These are phyloP conservation scores for Netelia fuscicornis DNA, from an alignment of 2,888 invertebrate species.

Conservation along the genomic window DNA sequence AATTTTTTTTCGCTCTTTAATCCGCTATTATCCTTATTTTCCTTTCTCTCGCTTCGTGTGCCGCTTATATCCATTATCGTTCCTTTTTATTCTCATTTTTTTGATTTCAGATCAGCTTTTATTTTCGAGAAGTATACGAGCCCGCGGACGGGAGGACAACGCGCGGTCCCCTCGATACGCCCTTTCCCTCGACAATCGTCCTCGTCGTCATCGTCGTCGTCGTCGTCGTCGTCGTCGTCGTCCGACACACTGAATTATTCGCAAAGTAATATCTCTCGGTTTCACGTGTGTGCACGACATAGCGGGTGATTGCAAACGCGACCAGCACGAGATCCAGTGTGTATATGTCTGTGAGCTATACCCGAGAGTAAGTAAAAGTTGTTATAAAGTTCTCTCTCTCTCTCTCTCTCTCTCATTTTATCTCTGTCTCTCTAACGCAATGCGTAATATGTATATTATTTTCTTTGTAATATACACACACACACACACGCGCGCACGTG, in stretches of 20 bases:
- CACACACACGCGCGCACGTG: no score
- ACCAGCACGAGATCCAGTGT: constrained; percentile 35
- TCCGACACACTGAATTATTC: constrained; percentile 43
- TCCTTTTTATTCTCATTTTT: constrained; percentile 70
- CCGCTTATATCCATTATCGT: constrained; percentile 74
- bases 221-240: constrained; percentile 21
- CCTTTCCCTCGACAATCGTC: constrained; percentile 27
- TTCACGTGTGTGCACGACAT: constrained; percentile 4
- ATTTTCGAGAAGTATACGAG: constrained; percentile 59
- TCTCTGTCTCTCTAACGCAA: constrained; percentile 13
- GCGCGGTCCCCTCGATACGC: constrained; percentile 9
- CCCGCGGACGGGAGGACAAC: constrained; percentile 13
- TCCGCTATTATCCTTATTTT: constrained; percentile 21
- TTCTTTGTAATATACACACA: neutral
- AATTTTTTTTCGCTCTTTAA: neutral
- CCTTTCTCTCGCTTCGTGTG: constrained; percentile 70
- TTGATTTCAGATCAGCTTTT: constrained; percentile 75
- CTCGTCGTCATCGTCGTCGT: constrained; percentile 13
- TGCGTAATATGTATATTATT: constrained; percentile 8
- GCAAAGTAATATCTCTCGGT: constrained; percentile 39
- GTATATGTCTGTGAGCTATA: constrained; percentile 67
- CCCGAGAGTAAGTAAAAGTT: constrained; percentile 73
- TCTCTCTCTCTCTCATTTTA: constrained; percentile 4
- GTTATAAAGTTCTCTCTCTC: constrained; percentile 46
- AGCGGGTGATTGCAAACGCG: constrained; percentile 33